phyloP scores from a whole-genome alignment of 92 coral and sea anemone species.

The Phymanthus crucifer region DNA sequence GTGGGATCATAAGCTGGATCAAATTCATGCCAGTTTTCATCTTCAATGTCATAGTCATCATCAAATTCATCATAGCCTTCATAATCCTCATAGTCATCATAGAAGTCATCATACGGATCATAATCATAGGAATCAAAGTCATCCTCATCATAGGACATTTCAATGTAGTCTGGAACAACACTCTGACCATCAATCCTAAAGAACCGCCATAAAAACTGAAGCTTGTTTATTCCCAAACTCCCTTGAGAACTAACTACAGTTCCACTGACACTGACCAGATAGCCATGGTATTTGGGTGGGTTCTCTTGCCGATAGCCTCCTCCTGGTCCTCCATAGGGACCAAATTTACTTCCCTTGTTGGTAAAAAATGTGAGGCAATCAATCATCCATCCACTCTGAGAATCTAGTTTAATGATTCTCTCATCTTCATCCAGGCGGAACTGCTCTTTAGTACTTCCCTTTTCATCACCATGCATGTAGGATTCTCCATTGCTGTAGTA shows the following conservation, averaged over 20 bases:
- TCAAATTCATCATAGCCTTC: constrained; percentile 21
- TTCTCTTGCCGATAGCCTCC: constrained; percentile 50
- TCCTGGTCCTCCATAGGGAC: constrained; percentile 82
- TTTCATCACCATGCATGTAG: constrained; percentile 63
- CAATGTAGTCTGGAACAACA: not conserved
- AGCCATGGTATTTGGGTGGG: constrained; percentile 59
- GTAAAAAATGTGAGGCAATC: constrained; percentile 69
- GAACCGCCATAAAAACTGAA: constrained; percentile 75
- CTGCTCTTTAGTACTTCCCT: constrained; percentile 52
- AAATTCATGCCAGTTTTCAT: not conserved
- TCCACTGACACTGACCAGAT: constrained; percentile 59
- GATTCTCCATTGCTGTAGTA: constrained; percentile 60
- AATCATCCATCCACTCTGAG: constrained; percentile 80
- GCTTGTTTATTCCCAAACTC: constrained; percentile 68
- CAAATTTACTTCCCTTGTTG: constrained; percentile 54
- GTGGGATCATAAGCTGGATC: not conserved
- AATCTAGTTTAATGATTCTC: constrained; percentile 64
- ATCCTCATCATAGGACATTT: constrained; percentile 13
- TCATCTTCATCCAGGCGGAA: constrained; percentile 75
- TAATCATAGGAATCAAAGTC: constrained; percentile 26
- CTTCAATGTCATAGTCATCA: not conserved
- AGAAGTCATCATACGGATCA: not conserved
- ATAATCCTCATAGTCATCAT: constrained; percentile 17
- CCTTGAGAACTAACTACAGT: constrained; percentile 77
- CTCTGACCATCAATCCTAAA: constrained; percentile 52